Base-by-base conservation (phyloP, 2,888 invertebrate species). In the Leucophora obtusa region DNA sequence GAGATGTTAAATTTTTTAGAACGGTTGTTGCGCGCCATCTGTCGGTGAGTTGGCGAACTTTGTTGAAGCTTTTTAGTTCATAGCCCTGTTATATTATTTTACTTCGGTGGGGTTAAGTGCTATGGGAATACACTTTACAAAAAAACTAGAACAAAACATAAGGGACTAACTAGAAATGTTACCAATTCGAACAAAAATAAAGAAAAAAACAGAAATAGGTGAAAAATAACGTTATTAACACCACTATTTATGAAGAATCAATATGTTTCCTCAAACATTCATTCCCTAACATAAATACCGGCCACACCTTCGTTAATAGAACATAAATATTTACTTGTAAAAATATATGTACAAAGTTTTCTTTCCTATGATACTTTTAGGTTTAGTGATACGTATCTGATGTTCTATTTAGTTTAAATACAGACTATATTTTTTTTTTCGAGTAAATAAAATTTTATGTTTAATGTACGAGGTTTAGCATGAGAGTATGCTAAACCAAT, bases 401-500 rank as follows among this genome's bases (percentile, higher is more conserved):
- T 77, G 71, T 77, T 77, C 76, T 65, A 71, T 50, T 65, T 75
- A 35, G 18, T 17, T 28, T 70, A 56, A 14, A 50, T 24, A 18
- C 15, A 28, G 50, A 11, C 14, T 10, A 38, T 65, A 63, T 33
- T 71, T 56, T 33, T 71, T 50, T 58, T 74, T 33, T 53, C 35
- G 4, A 35, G 54, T 47, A 50, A 47, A 63, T 63, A 76, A 58
- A 58, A 76, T 38, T 58, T 56, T 66, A 56, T 66, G 65, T 24
- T 66, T 14, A 70, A 62, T 76, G 62, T 56, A 18, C 21, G 35
- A 10, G 17, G 43, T 38, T 18, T 33, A 11, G 18, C 50, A 76
- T 33, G 70, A 76, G 63, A 72, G 63, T 71, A 75, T 63, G 56
- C 33, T 72, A 66, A 75, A 76, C 58, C 21, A 43, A 72, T 76